Conservation (phyloP, 2,797 vertebrate species). For the Astyanax mexicanus region DNA sequence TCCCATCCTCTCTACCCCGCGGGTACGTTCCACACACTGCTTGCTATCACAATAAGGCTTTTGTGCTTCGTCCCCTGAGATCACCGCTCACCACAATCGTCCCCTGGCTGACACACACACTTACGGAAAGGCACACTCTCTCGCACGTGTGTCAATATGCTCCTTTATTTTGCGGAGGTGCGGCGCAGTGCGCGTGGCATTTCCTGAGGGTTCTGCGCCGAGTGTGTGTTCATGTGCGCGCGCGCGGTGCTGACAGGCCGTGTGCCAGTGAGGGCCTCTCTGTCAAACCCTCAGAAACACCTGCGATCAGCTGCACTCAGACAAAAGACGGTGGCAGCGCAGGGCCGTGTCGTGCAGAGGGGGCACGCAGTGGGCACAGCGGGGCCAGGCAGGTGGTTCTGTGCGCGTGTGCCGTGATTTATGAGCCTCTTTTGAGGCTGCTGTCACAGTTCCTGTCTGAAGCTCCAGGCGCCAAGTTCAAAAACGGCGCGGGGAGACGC, state of each 20-base stretch:
- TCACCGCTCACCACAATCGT: constrained; percentile 69
- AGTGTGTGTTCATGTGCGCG: neutral
- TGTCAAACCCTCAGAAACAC: constrained; percentile 37
- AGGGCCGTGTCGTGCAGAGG: neutral
- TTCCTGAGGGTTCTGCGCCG: constrained; percentile 34
- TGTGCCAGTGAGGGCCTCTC: constrained; percentile 35
- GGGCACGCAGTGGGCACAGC: constrained; percentile 20
- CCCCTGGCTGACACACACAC: constrained; percentile 28
- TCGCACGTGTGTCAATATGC: constrained; percentile 26
- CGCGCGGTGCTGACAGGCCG: constrained; percentile 38
- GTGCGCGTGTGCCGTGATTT: constrained; percentile 13
- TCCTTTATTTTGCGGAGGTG: constrained; percentile 23
- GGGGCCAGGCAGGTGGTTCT: neutral
- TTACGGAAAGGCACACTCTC: neutral
- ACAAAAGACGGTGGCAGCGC: constrained; percentile 29
- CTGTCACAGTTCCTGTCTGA: constrained; percentile 8
- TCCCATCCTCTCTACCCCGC: constrained; percentile 28
- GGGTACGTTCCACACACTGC: constrained; percentile 28
- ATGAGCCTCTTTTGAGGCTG: neutral
- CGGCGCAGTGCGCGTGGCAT: constrained; percentile 31
- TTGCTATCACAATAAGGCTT: constrained; percentile 63
- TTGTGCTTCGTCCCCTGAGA: constrained; percentile 39
- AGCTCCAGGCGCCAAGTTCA: neutral
- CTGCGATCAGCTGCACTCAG: constrained; percentile 19
- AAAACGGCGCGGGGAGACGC: neutral